Conservation (phyloP, 2,797 vertebrate species). For the Sebastes ruberrimus region DNA sequence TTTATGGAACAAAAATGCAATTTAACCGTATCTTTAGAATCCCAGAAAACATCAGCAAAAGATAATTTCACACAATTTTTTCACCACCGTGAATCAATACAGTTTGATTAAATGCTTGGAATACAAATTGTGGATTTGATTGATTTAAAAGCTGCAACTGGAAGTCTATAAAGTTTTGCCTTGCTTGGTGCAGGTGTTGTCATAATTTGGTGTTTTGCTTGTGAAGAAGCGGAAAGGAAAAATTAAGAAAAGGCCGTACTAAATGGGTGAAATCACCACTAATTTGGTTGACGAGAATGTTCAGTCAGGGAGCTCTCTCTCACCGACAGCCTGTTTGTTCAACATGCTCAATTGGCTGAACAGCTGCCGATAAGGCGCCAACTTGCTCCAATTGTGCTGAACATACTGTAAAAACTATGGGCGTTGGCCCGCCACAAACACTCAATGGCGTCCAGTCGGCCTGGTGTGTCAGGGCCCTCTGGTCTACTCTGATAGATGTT, state of each 20-base stretch:
- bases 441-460: slow-evolving; percentile 34
- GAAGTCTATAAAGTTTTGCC: neutral
- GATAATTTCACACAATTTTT: neutral
- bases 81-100: neutral
- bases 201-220: neutral
- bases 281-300: neutral
- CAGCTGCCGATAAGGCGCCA: slow-evolving; percentile 41
- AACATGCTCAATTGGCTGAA: slow-evolving; percentile 8
- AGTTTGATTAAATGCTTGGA: neutral
- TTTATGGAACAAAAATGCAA: neutral
- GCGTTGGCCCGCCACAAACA: slow-evolving; percentile 29
- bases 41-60: neutral
- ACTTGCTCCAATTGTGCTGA: slow-evolving; percentile 50
- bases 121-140: neutral
- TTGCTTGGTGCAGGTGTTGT: neutral
- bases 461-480: slow-evolving; percentile 35
- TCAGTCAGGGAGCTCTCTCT: neutral
- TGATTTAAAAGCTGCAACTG: neutral
- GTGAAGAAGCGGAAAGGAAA: neutral
- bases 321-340: neutral
- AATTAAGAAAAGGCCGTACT: neutral
- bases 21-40: neutral
- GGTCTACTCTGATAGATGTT: slow-evolving; percentile 42
- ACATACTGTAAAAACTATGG: slow-evolving; percentile 45
- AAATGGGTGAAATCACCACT: neutral